phyloP scores from a whole-genome alignment of 1,140 invertebrate genomes.

The Pseudoatta argentina region DNA sequence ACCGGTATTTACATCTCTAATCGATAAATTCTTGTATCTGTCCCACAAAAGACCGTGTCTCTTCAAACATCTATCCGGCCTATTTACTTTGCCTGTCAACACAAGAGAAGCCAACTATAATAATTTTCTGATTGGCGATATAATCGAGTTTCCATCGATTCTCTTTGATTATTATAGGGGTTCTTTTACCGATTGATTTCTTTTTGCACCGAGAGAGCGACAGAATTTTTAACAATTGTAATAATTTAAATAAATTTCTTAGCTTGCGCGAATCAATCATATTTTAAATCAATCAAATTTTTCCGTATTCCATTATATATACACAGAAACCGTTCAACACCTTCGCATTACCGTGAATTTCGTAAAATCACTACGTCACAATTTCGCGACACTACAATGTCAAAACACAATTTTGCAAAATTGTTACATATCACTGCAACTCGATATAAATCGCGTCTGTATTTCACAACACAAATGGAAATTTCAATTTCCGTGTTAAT shows the following conservation, averaged over 20 bases:
- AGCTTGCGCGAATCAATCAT: not conserved
- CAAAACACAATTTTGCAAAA: not conserved
- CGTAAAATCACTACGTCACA: not conserved
- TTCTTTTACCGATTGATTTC: not conserved
- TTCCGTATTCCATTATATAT: not conserved
- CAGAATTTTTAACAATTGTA: not conserved
- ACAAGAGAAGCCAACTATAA: constrained; percentile 1
- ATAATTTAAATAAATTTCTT: not conserved
- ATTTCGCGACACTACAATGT: not conserved
- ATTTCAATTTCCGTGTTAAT: constrained; percentile 47
- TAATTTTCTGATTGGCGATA: constrained; percentile 29
- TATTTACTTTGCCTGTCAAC: constrained; percentile 41
- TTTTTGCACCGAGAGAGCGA: not conserved
- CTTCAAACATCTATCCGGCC: not conserved
- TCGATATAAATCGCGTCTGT: not conserved
- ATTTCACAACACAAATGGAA: constrained; percentile 10
- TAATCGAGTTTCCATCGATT: constrained; percentile 35
- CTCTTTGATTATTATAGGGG: not conserved
- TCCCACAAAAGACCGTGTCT: not conserved
- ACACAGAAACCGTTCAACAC: not conserved
- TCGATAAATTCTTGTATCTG: constrained; percentile 16
- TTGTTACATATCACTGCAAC: not conserved
- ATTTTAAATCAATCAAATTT: not conserved
- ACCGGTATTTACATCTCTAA: not conserved
- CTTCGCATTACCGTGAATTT: constrained; percentile 2